phyloP scores from a whole-genome alignment of 2,888 invertebrate genomes.

The Scaptomyza reducta region DNA sequence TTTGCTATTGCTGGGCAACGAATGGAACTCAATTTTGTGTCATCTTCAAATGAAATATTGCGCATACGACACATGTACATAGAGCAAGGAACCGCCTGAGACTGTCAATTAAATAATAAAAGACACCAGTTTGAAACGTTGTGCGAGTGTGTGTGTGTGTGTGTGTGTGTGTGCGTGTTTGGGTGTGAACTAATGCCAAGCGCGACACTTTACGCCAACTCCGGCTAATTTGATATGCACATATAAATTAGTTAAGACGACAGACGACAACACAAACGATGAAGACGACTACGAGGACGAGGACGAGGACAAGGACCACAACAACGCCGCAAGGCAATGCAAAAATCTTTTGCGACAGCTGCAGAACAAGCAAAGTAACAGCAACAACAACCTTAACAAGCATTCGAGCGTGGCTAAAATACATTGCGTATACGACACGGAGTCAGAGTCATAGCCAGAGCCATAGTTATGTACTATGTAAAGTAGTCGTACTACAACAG shows the following conservation, averaged over 20 bases:
- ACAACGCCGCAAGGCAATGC: slow-evolving; percentile 25
- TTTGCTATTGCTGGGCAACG: background rate
- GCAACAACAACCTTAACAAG: slow-evolving; percentile 20
- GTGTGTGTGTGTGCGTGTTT: slow-evolving; percentile 7
- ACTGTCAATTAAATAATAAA: slow-evolving; percentile 66
- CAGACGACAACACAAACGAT: slow-evolving; percentile 18
- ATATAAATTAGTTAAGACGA: slow-evolving; percentile 73
- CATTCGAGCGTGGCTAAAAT: slow-evolving; percentile 9
- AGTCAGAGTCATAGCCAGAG: background rate
- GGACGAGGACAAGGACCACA: background rate
- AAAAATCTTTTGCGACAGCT: slow-evolving; percentile 41
- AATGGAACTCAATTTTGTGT: background rate
- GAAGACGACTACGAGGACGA: background rate
- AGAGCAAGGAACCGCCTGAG: slow-evolving; percentile 29
- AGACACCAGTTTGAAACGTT: slow-evolving; percentile 51
- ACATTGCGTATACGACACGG: slow-evolving; percentile 54
- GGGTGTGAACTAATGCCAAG: slow-evolving; percentile 58
- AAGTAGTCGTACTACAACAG: background rate
- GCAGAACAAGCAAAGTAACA: slow-evolving; percentile 17
- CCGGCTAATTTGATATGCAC: slow-evolving; percentile 79
- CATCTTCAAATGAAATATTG: slow-evolving; percentile 16
- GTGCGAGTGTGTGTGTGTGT: background rate
- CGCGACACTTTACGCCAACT: slow-evolving; percentile 51
- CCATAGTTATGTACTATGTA: background rate
- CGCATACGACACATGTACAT: slow-evolving; percentile 32